Conservation (phyloP, 2,888 invertebrate genomes). For the Chalcosyrphus nemorum region DNA sequence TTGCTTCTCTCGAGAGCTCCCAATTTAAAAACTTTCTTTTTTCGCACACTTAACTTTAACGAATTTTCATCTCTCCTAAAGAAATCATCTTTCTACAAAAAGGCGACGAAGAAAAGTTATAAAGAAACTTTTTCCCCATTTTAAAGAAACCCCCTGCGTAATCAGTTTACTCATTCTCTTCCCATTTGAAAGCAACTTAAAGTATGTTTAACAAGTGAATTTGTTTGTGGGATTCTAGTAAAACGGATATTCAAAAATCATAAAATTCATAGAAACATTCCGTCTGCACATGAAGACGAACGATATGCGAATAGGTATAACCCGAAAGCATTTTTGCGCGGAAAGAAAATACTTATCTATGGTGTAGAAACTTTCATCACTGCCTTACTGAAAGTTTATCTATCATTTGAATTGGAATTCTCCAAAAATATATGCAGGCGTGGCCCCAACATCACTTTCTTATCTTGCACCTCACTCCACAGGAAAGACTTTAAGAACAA, state of each 20-base stretch:
- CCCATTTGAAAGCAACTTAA: background rate
- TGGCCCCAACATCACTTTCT: constrained; percentile 14
- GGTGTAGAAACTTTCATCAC: constrained; percentile 35
- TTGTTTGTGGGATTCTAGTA: background rate
- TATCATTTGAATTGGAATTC: constrained; percentile 11
- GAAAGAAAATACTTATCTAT: background rate
- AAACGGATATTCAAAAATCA: constrained; percentile 42
- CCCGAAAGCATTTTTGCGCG: background rate
- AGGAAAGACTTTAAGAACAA: constrained; percentile 18
- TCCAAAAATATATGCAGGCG: constrained; percentile 8
- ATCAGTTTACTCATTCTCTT: constrained; percentile 24
- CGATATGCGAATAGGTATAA: background rate
- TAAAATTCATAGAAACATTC: constrained; percentile 18
- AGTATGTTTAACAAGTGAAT: constrained; percentile 12
- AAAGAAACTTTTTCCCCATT: constrained; percentile 22
- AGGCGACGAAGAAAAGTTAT: constrained; percentile 13
- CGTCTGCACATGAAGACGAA: constrained; percentile 4
- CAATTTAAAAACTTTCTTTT: constrained; percentile 28
- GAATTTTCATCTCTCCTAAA: constrained; percentile 33
- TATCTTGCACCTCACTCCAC: constrained; percentile 25
- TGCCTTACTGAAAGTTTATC: constrained; percentile 23
- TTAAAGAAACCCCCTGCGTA: constrained; percentile 9
- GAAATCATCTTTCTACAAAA: constrained; percentile 25
- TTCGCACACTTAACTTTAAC: constrained; percentile 46
- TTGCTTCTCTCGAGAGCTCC: background rate